phyloP scores from a whole-genome alignment of 2,888 invertebrate species.

The Camponotus fellah region DNA sequence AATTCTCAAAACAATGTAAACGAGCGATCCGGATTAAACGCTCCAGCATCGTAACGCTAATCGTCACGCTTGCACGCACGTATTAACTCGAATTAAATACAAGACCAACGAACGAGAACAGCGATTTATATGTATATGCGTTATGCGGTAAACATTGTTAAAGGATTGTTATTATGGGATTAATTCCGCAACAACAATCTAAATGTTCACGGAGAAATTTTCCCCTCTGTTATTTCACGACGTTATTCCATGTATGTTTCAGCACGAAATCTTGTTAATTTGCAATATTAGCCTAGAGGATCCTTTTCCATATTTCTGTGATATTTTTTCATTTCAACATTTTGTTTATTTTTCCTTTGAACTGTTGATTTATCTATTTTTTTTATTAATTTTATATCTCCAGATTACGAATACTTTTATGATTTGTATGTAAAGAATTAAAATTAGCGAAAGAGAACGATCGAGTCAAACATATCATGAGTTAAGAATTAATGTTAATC shows the following conservation, averaged over 20 bases:
- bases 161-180: conserved; percentile 20
- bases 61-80: neutral
- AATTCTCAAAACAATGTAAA: conserved; percentile 49
- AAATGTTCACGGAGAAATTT: neutral
- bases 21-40: conserved; percentile 24
- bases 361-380: neutral
- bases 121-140: neutral
- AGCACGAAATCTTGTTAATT: neutral
- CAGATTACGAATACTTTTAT: neutral
- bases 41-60: neutral
- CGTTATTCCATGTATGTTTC: neutral
- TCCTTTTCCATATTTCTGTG: neutral
- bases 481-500: neutral
- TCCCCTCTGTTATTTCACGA: neutral
- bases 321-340: too few relatives aligned
- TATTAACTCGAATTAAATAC: conserved; percentile 39
- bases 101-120: neutral
- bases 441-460: neutral
- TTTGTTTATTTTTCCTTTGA: neutral
- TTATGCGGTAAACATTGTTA: neutral
- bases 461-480: too few relatives aligned
- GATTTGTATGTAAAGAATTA: neutral
- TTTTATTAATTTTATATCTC: too few relatives aligned
- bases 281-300: neutral
- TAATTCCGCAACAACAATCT: conserved; percentile 16